These are phyloP conservation scores for Sussaba pulchella DNA, from an alignment of 2,888 invertebrate genomes.

Conservation along the genomic window DNA sequence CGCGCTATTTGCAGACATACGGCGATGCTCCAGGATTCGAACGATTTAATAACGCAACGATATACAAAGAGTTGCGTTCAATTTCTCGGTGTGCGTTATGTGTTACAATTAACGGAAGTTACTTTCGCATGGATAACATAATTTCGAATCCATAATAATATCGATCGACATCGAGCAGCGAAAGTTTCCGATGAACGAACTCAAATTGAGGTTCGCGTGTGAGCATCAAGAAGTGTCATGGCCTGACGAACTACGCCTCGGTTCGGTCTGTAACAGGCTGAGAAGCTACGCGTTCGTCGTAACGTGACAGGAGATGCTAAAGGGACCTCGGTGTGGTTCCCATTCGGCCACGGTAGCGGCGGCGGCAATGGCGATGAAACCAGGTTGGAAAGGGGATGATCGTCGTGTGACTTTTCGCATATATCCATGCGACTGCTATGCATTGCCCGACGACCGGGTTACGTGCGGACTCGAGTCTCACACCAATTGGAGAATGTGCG, in stretches of 20 bases:
- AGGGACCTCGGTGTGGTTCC: conserved; percentile 36
- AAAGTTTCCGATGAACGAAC: conserved; percentile 25
- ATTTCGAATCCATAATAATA: conserved; percentile 4
- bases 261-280: background rate
- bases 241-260: background rate
- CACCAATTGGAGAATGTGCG: conserved; percentile 40
- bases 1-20: conserved; percentile 21
- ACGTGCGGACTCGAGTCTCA: conserved; percentile 61
- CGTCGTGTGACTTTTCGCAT: conserved; percentile 10
- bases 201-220: conserved; percentile 43
- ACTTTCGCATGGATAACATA: too few relatives aligned
- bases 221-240: conserved; percentile 29
- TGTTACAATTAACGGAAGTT: background rate
- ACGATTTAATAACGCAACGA: conserved; percentile 42
- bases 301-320: conserved; percentile 54
- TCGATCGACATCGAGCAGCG: conserved; percentile 23
- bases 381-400: conserved; percentile 39
- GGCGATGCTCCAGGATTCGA: conserved; percentile 8
- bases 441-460: conserved; percentile 66
- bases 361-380: conserved; percentile 51
- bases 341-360: conserved; percentile 13
- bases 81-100: conserved; percentile 10
- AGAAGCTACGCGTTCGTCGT: conserved; percentile 37
- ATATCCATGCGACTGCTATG: conserved; percentile 16
- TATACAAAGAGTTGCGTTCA: conserved; percentile 17